These are phyloP conservation scores for Agrotis ipsilon DNA, from an alignment of 2,888 invertebrate genomes.

Conservation along the genomic window DNA sequence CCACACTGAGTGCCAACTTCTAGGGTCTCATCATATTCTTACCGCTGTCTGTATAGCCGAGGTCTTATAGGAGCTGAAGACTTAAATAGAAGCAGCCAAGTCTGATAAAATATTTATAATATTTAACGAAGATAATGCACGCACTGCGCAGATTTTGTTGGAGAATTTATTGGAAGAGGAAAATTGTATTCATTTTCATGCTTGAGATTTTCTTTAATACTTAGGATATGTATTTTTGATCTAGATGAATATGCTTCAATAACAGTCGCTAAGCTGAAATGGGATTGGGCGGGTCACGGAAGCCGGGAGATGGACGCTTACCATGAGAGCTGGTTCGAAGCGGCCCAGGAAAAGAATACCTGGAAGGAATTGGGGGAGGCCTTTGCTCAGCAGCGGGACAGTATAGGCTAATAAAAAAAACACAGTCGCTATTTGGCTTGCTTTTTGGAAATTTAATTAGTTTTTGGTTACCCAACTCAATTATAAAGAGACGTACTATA, in stretches of 20 bases:
- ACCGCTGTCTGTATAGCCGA: neutral
- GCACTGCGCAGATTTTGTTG: conserved; percentile 16
- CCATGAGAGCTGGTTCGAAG: too few relatives aligned
- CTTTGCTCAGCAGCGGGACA: too few relatives aligned
- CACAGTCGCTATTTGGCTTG: too few relatives aligned
- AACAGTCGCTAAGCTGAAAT: too few relatives aligned
- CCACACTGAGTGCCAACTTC: neutral
- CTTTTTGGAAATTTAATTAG: neutral
- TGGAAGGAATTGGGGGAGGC: too few relatives aligned
- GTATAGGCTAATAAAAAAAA: too few relatives aligned
- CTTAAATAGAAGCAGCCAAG: conserved; percentile 29
- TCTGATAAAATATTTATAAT: conserved; percentile 55
- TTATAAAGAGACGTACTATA: too few relatives aligned
- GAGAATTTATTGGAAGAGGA: conserved; percentile 35
- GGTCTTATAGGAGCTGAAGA: conserved; percentile 23
- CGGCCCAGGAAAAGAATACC: too few relatives aligned
- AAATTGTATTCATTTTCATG: neutral
- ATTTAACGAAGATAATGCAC: conserved; percentile 43
- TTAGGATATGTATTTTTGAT: neutral
- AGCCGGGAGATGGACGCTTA: too few relatives aligned
- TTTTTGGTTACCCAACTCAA: neutral
- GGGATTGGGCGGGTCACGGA: too few relatives aligned
- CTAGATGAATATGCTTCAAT: neutral
- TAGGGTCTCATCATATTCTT: too few relatives aligned
- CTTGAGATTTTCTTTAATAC: neutral